Percentiles rank a stretch among this genome's conserved stretches.
Conservation (phyloP, 2,113 vertebrate genomes). For the Toxostoma redivivum region DNA sequence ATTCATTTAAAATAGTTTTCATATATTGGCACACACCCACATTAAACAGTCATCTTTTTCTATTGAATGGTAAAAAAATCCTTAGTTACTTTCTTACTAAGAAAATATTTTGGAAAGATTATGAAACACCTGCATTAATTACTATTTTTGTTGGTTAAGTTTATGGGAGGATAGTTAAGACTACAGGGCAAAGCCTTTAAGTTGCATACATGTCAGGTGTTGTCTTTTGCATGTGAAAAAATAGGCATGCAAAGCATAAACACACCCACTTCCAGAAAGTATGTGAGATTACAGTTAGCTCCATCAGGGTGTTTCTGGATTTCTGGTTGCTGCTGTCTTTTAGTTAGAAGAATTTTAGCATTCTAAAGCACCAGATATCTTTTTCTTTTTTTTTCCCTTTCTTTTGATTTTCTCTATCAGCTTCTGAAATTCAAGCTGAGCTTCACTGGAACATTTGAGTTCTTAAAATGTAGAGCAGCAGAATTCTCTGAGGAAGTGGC, state of each 20-base stretch:
- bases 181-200: background rate
- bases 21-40: background rate
- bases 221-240: background rate
- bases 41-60: background rate
- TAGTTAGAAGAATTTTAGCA: background rate
- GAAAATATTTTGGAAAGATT: constrained; percentile 28
- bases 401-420: background rate
- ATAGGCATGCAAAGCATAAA: background rate
- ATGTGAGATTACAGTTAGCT: background rate
- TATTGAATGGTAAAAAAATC: background rate
- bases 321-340: background rate
- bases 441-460: background rate
- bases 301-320: background rate
- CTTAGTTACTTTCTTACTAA: background rate
- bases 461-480: constrained; percentile 40
- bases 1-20: background rate
- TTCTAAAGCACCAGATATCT: background rate
- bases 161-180: background rate
- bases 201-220: background rate
- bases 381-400: background rate
- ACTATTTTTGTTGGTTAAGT: constrained; percentile 35
- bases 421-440: background rate
- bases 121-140: constrained; percentile 22
- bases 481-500: constrained; percentile 46
- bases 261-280: background rate